Evolutionary conservation across 2,113 vertebrate species (phyloP).

Genomic region (Pycnonotus jocosus): DNA sequence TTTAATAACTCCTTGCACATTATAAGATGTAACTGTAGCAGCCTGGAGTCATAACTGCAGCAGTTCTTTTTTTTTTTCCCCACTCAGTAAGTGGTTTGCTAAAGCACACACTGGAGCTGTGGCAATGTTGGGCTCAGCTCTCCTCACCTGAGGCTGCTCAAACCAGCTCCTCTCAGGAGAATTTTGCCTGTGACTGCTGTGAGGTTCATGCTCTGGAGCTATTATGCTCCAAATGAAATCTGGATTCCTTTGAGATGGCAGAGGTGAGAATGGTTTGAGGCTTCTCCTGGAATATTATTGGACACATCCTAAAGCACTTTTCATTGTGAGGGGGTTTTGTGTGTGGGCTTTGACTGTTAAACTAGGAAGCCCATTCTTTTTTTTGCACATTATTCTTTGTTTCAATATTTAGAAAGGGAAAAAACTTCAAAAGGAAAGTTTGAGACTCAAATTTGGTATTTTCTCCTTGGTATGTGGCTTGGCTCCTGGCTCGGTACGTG

Average conservation of each 20-base stretch:
- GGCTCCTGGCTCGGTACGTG: accelerated
- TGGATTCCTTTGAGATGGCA: neutral
- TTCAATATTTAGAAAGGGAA: neutral
- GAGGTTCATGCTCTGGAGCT: neutral
- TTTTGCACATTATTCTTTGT: neutral
- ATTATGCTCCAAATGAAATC: neutral
- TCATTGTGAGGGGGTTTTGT: neutral
- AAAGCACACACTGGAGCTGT: neutral
- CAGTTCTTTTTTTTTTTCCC: neutral
- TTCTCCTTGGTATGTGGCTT: neutral
- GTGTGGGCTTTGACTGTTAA: neutral
- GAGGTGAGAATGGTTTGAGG: neutral
- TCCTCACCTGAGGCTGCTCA: neutral
- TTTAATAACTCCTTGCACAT: neutral
- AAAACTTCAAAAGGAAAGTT: neutral
- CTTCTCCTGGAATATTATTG: neutral
- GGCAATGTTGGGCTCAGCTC: neutral
- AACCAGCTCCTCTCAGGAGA: neutral
- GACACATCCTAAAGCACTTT: neutral
- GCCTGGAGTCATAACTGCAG: neutral
- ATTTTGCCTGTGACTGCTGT: neutral
- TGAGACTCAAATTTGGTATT: neutral
- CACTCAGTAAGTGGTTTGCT: neutral
- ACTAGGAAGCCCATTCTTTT: neutral
- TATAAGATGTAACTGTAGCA: neutral